Evolutionary conservation across 2,888 invertebrate genomes (phyloP), one percentile per base, ranked within the genome.

Genomic region (Hypomecis atomaria): DNA sequence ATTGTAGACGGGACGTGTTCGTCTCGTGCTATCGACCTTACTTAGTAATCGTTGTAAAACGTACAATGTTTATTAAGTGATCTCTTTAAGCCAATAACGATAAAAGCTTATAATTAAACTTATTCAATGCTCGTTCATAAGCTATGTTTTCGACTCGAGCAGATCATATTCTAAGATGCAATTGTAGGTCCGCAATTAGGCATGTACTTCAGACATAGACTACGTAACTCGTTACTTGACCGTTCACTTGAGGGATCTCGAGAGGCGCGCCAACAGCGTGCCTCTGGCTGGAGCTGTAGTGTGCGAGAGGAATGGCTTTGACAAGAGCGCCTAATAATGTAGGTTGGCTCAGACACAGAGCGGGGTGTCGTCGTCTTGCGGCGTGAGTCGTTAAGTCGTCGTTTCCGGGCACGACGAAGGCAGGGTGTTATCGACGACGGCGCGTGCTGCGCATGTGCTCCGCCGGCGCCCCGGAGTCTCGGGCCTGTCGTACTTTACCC

Each of bases 381-480:
- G 87, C 84, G 84, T 80, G 85, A 85, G 84, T 90, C 82, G 89
- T 89, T 88, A 88, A 90, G 86, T 87, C 83, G 79, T 84, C 85
- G 86, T 89, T 90, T 92, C 90, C 90, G 90, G 87, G 81, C 88
- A 86, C 87, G 86, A 83, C 83, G 86, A 89, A 85, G 87, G 85
- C 79, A 82, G 87, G 90, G 88, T 87, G 89, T 82, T 90, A 90
- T 91, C 85, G 90, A 89, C 83, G 86, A 85, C 80, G 86, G 82
- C 78, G 76, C 77, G 76, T 74, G 71, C 78, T 86, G 90, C 92
- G 92, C 92, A 89, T 89, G 90, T 88, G 88, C 88, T 77, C 75
- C 80, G 74, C 70, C 79, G 91, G 91, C 92, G 91, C 91, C 91
- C 82, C 80, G 76, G 84, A 84, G 91, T 91, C 91, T 92, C 88